Percentiles rank a stretch among this genome's conserved stretches.
Conservation (phyloP, 2,113 vertebrate species). For the Condylura cristata region DNA sequence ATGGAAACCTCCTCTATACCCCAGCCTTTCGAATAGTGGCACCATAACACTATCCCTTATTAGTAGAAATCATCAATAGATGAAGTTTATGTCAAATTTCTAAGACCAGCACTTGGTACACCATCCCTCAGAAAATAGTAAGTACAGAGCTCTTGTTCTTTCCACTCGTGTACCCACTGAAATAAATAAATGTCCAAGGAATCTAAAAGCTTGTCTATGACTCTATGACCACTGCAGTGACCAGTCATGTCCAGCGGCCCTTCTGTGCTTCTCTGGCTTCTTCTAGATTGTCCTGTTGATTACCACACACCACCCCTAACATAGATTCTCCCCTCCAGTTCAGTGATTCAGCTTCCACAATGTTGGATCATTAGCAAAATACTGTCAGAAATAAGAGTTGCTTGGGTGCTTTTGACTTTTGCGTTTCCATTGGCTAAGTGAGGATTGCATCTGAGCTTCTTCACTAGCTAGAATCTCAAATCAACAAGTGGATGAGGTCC, state of each 20-base stretch:
- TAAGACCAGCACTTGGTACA: background rate
- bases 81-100: background rate
- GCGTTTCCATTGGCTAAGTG: background rate
- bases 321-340: background rate
- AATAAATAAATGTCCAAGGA: background rate
- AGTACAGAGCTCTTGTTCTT: background rate
- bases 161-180: background rate
- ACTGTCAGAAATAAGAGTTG: background rate
- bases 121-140: background rate
- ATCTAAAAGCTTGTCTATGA: background rate
- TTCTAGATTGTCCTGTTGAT: no score
- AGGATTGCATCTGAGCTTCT: background rate
- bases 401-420: background rate
- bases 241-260: fast-evolving
- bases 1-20: background rate
- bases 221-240: fast-evolving
- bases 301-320: background rate
- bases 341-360: background rate
- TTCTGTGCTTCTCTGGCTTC: background rate
- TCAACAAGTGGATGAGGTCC: background rate
- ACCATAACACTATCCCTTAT: background rate
- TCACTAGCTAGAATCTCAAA: background rate
- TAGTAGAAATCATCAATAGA: background rate
- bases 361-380: background rate
- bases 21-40: background rate